Base-by-base conservation (phyloP, 2,797 vertebrate species). In the Eulemur albifrons region DNA sequence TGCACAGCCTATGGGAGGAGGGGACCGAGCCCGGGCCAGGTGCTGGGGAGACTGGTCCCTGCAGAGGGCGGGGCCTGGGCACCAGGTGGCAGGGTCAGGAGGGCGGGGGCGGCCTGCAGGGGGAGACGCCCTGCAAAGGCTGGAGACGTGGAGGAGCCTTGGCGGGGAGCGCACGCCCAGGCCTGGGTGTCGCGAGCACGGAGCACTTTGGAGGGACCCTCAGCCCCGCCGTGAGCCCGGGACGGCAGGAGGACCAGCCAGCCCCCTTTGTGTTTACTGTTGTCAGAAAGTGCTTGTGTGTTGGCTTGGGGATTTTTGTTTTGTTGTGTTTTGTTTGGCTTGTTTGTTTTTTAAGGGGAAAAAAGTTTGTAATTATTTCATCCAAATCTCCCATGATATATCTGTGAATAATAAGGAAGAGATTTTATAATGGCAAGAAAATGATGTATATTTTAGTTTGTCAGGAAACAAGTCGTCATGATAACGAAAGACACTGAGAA, bases 351-450 rank as follows among this genome's bases (percentile, higher is more conserved):
- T 79, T 30, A 43, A 61, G 43, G 59, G 86, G 23, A 40, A 40
- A 32, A 73, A 65, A 72, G 97, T 97, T 97, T 98, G 98, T 98
- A 96, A 98, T 97, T 98, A 98, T 97, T 98, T 98, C 98, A 98
- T 98, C 98, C 98, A 67, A 96, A 98, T 98, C 97, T 98, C 97
- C 95, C 95, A 1, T 94, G 95, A 94, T 97, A 88, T 98, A 94
- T 98, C 98, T 98, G 98, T 99, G 98, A 98, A 98, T 98, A 97
- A 97, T 95, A 97, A 96, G 98, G 96, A 98, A 94, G 93, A 97
- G 90, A 96, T 96, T 98, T 97, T 96, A 97, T 97, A 93, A 94
- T 59, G 90, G 92, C 0, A 0, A 96, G 95, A 86, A 96, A 97
- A 92, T 75, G 95, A 94, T 97, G 98, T 98, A 95, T 98, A 97